phyloP scores from a whole-genome alignment of 2,113 vertebrate species.

The Balaenoptera acutorostrata region DNA sequence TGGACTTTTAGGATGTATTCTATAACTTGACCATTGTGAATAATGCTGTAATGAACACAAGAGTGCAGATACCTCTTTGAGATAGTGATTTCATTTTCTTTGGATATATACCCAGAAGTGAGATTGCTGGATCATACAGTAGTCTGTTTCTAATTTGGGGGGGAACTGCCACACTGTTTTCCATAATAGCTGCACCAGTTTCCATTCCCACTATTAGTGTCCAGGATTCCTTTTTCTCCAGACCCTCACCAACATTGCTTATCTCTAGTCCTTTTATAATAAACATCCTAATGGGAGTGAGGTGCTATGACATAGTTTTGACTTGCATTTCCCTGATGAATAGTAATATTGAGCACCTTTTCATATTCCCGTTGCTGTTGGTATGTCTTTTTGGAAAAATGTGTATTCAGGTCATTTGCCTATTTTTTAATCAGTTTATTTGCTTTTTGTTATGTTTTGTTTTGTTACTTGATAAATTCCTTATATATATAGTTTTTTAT shows the following conservation, averaged over 20 bases:
- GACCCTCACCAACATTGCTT: background rate
- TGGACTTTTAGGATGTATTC: background rate
- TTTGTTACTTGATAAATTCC: too few relatives aligned
- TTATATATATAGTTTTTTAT: background rate
- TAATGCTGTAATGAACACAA: background rate
- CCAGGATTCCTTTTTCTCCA: background rate
- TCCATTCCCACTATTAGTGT: background rate
- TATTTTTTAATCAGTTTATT: background rate
- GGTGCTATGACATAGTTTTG: background rate
- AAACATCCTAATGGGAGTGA: background rate
- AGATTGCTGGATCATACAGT: too few relatives aligned
- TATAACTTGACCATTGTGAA: background rate
- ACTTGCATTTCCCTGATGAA: background rate
- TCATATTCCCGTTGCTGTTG: background rate
- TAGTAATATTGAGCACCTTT: background rate
- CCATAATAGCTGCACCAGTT: background rate
- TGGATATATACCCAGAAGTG: background rate
- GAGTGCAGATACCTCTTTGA: background rate
- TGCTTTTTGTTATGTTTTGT: background rate
- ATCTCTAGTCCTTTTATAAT: too few relatives aligned
- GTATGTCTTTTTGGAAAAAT: background rate
- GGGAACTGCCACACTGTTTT: too few relatives aligned
- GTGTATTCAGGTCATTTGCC: background rate
- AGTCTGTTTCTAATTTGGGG: background rate
- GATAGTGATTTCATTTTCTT: background rate